Conservation (phyloP, 64 coral and sea anemone species). For the Stichodactyla helianthus region DNA sequence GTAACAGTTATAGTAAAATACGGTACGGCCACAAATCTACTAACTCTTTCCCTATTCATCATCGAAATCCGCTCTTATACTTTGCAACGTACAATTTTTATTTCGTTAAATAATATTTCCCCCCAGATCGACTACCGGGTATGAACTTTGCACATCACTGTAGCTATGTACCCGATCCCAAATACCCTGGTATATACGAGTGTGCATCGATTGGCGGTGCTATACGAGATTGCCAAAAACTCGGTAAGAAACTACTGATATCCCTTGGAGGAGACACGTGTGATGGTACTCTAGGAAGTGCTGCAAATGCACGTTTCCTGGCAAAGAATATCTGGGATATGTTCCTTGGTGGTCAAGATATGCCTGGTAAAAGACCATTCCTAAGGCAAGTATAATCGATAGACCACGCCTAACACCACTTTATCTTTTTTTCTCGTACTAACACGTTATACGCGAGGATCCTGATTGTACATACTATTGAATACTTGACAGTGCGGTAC, state of each 20-base stretch:
- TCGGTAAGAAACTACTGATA: slow-evolving; percentile 57
- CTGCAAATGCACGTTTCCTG: slow-evolving; percentile 36
- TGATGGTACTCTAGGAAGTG: slow-evolving; percentile 51
- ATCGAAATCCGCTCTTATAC: no score
- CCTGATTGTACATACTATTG: no score
- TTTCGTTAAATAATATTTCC: slow-evolving; percentile 63
- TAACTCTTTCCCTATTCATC: no score
- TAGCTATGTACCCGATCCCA: slow-evolving; percentile 44
- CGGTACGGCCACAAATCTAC: no score
- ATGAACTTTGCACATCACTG: slow-evolving; percentile 80
- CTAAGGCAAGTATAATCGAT: slow-evolving; percentile 13
- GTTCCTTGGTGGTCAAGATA: slow-evolving; percentile 57
- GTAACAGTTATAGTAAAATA: no score
- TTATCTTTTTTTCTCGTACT: no score
- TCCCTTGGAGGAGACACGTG: slow-evolving; percentile 69
- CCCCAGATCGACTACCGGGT: slow-evolving; percentile 45
- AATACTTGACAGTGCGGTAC: slow-evolving; percentile 39
- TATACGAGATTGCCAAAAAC: slow-evolving; percentile 62
- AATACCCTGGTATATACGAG: slow-evolving; percentile 49
- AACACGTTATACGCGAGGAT: no score
- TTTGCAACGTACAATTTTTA: slow-evolving; percentile 16
- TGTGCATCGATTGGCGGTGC: slow-evolving; percentile 61
- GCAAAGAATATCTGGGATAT: slow-evolving; percentile 65
- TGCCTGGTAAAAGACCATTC: slow-evolving; percentile 52
- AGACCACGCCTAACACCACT: no score